Conservation (phyloP, 2,113 vertebrate species). For the Scophthalmus maximus region DNA sequence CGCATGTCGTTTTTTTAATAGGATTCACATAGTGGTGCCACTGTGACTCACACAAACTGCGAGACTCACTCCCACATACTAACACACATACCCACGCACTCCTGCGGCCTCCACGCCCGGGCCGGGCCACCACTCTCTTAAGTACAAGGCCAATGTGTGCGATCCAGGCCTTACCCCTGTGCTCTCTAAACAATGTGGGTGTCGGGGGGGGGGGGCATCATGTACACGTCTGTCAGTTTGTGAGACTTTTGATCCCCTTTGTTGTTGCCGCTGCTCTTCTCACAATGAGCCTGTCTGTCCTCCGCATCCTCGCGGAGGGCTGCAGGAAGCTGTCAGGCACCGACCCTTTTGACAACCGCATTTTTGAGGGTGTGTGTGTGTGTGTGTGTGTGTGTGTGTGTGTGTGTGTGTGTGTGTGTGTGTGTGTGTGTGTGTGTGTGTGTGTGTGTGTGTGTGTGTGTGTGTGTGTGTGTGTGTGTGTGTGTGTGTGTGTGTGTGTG, state of each 20-base stretch:
- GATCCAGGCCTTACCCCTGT: slow-evolving; percentile 13
- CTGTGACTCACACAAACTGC: slow-evolving; percentile 11
- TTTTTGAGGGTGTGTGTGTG: slow-evolving; percentile 63
- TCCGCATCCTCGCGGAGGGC: slow-evolving; percentile 59
- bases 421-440: slow-evolving; percentile 26
- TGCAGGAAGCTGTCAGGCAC: slow-evolving; percentile 74
- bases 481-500: slow-evolving; percentile 8
- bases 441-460: slow-evolving; percentile 27
- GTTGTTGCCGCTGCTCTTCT: slow-evolving; percentile 51
- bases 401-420: slow-evolving; percentile 42
- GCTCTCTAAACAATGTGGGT: slow-evolving; percentile 42
- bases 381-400: slow-evolving; percentile 27
- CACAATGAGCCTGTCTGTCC: slow-evolving; percentile 61
- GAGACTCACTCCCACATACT: slow-evolving; percentile 35
- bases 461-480: slow-evolving; percentile 27
- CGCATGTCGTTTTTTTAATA: too few relatives aligned
- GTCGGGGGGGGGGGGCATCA: neutral
- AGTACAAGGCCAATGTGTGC: slow-evolving; percentile 21
- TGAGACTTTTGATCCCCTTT: slow-evolving; percentile 63
- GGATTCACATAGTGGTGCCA: slow-evolving; percentile 14
- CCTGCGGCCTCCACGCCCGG: slow-evolving; percentile 25
- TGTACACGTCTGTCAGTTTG: slow-evolving; percentile 64
- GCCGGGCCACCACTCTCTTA: slow-evolving; percentile 35
- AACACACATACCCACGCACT: slow-evolving; percentile 30
- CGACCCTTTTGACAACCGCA: slow-evolving; percentile 66